These are phyloP conservation scores for Beroe forskalii DNA, from an alignment of 37 sponge, comb jelly and placozoan species.

Conservation along the genomic window DNA sequence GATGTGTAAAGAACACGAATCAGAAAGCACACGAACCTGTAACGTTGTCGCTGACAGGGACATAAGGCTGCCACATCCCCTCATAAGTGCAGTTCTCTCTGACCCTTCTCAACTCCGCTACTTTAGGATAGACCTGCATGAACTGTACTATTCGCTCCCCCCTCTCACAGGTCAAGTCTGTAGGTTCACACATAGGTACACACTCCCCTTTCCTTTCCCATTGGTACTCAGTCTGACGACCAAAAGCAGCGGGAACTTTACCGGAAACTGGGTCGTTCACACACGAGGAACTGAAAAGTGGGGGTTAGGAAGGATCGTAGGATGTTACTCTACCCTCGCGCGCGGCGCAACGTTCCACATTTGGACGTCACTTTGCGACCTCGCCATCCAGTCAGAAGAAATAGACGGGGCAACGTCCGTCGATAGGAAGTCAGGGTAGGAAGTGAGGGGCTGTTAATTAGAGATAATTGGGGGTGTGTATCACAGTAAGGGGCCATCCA, in stretches of 20 bases:
- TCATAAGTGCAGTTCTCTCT: constrained; percentile 37
- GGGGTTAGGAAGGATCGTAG: not conserved
- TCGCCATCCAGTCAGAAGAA: too few relatives aligned
- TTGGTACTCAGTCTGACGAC: not conserved
- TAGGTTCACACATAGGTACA: constrained; percentile 4
- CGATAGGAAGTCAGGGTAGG: too few relatives aligned
- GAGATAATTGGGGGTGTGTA: not conserved
- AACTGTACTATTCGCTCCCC: constrained; percentile 4
- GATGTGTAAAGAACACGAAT: not conserved
- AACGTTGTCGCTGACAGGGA: constrained; percentile 35
- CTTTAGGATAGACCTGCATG: constrained; percentile 24
- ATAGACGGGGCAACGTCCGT: too few relatives aligned
- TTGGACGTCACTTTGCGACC: too few relatives aligned
- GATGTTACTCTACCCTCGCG: too few relatives aligned
- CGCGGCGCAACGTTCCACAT: too few relatives aligned
- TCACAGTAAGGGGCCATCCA: too few relatives aligned
- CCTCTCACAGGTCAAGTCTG: not conserved
- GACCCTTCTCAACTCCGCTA: not conserved
- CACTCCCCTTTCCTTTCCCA: constrained; percentile 36
- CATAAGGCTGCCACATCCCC: not conserved
- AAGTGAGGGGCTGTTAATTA: not conserved
- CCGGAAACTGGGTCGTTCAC: constrained; percentile 38
- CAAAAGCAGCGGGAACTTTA: constrained; percentile 1
- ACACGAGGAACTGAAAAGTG: not conserved
- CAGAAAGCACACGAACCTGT: constrained; percentile 1